Percentiles rank a stretch among this genome's conserved stretches.
These are phyloP conservation scores for Odontamblyopus rebecca DNA, from an alignment of 2,797 vertebrate genomes.

Conservation along the genomic window DNA sequence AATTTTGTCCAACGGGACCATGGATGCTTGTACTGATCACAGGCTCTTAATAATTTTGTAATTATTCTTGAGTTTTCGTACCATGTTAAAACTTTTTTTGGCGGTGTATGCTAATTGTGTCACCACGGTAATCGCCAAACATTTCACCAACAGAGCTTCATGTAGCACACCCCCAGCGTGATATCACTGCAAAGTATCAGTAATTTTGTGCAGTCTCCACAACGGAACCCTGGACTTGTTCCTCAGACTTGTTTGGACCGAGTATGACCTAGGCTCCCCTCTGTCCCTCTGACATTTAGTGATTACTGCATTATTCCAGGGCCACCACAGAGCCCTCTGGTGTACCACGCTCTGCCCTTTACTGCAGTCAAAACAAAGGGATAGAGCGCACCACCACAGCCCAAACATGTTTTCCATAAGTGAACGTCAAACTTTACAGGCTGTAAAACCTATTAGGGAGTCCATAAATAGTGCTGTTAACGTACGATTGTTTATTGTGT, in stretches of 20 bases:
- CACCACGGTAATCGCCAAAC: too few relatives aligned
- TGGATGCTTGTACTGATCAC: too few relatives aligned
- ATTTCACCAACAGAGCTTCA: too few relatives aligned
- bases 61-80: too few relatives aligned
- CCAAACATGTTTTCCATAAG: neutral
- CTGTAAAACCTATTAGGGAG: slow-evolving; percentile 4
- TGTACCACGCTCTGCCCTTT: neutral
- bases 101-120: too few relatives aligned
- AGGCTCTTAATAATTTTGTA: too few relatives aligned
- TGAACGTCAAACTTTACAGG: slow-evolving; percentile 2
- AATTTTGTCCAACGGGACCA: too few relatives aligned
- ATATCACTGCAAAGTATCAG: too few relatives aligned
- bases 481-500: slow-evolving; percentile 1
- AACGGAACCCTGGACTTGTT: slow-evolving; percentile 21
- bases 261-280: slow-evolving; percentile 16
- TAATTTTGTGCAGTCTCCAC: slow-evolving; percentile 10
- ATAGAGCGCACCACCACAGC: neutral
- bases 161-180: too few relatives aligned
- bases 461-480: slow-evolving; percentile 11
- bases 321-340: slow-evolving; percentile 11
- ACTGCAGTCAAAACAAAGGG: slow-evolving; percentile 5
- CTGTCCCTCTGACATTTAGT: slow-evolving; percentile 7
- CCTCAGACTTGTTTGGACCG: slow-evolving; percentile 12
- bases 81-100: too few relatives aligned
- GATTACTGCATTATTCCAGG: slow-evolving; percentile 20